Conservation (phyloP, 2,113 vertebrate genomes). For the Acanthisitta chloris region DNA sequence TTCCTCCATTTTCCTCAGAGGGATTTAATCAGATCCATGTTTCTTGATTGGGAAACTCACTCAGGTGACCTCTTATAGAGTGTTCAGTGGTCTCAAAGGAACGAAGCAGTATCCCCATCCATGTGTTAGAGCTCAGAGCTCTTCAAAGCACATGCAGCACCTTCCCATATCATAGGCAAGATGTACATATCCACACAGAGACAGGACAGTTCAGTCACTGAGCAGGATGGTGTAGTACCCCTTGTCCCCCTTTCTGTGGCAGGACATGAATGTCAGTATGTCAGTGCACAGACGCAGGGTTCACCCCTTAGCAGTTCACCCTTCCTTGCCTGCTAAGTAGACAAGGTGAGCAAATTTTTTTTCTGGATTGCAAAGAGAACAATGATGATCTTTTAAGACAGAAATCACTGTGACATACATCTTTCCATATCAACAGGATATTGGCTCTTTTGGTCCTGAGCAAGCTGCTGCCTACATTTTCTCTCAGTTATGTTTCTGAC, state of each 20-base stretch:
- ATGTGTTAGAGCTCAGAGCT: background rate
- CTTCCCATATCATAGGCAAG: background rate
- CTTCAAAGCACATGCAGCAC: background rate
- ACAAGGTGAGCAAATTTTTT: background rate
- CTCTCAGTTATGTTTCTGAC: background rate
- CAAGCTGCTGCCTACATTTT: background rate
- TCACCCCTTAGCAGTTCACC: background rate
- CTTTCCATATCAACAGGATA: background rate
- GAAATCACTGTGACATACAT: background rate
- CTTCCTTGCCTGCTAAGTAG: background rate
- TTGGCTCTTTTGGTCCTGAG: background rate
- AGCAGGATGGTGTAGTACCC: accelerated
- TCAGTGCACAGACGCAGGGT: background rate
- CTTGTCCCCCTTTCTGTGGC: background rate
- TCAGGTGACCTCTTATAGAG: background rate
- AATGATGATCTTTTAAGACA: background rate
- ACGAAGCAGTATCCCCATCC: background rate
- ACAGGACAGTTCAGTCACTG: accelerated
- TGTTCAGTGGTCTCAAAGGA: background rate
- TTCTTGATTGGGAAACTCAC: background rate
- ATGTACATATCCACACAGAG: background rate
- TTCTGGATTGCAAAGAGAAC: background rate
- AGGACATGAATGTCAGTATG: background rate
- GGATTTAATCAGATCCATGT: background rate
- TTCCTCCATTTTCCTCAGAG: background rate